Evolutionary conservation across 2,113 vertebrate species (phyloP).

Genomic region (Coregonus clupeaformis): DNA sequence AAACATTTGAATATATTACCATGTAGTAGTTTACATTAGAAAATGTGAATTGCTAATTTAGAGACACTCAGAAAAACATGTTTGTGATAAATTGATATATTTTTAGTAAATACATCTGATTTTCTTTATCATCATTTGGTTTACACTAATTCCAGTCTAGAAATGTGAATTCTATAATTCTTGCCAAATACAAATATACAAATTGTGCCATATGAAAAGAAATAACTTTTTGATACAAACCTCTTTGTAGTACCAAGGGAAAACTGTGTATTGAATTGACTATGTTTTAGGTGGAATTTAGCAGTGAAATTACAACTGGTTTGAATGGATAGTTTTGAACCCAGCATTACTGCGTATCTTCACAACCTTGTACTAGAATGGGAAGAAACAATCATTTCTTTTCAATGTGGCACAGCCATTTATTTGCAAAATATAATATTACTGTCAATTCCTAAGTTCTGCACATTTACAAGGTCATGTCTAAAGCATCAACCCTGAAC

Average conservation of each 20-base stretch:
- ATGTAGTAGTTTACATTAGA: not conserved
- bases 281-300: constrained; percentile 1
- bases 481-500: constrained; percentile 14
- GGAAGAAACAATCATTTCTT: constrained; percentile 12
- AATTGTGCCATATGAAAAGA: constrained; percentile 51
- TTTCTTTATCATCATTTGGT: constrained; percentile 38
- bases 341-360: constrained; percentile 1
- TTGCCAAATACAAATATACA: constrained; percentile 44
- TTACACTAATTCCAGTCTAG: constrained; percentile 18
- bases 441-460: not conserved
- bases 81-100: constrained; percentile 24
- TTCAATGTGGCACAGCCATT: constrained; percentile 12
- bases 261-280: not conserved
- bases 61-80: not conserved
- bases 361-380: not conserved
- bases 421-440: constrained; percentile 6
- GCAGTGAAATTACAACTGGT: constrained; percentile 8
- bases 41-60: not conserved
- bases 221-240: constrained; percentile 23
- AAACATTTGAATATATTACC: not conserved
- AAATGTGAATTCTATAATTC: constrained; percentile 29
- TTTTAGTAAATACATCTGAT: constrained; percentile 33
- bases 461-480: constrained; percentile 12
- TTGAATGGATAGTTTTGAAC: not conserved
- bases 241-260: constrained; percentile 5